Evolutionary conservation across 2,888 invertebrate genomes (phyloP), one percentile per base, ranked within the genome.

Genomic region (Bombylius major): DNA sequence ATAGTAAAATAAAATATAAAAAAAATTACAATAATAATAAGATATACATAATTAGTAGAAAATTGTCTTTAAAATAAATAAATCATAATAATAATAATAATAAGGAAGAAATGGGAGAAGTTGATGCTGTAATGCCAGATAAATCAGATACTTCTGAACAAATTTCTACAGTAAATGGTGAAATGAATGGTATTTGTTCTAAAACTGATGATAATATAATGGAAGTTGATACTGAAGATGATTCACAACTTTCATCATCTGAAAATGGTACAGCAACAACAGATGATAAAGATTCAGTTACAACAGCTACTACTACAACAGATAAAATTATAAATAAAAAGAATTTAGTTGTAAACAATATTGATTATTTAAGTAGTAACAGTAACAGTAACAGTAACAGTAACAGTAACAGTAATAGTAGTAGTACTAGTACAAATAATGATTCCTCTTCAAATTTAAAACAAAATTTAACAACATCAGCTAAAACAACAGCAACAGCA

Each of bases 161-260:
- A 14, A 50, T 56, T 34, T 47, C 44, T 54, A 57, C 60, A 9
- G 65, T 66, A 44, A 72, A 73, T 62, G 70, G 70, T 46, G 65
- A 65, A 39, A 56, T 65, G 9, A 67, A 69, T 60, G 65, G 65
- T 39, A 64, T 65, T 12, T 66, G 66, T 23, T 60, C 52, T 56
- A 14, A 46, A 49, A 48, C 47, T 48, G 59, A 57, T 50, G 23
- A 23, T 23, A 23, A 23, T 23, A 55, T 55, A 58, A 60, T 61
- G 65, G 65, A 64, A 36, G 63, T 58, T 52, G 62, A 61, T 51
- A 59, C 56, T 13, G 55, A 64, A 47, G 70, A 69, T 48, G 69
- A 71, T 59, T 72, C 73, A 57, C 70, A 72, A 64, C 67, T 70
- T 65, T 69, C 68, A 55, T 69, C 68, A 56, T 66, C 67, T 56